These are phyloP conservation scores for Cantharis flavilabris DNA, from an alignment of 2,888 invertebrate genomes.

Conservation along the genomic window DNA sequence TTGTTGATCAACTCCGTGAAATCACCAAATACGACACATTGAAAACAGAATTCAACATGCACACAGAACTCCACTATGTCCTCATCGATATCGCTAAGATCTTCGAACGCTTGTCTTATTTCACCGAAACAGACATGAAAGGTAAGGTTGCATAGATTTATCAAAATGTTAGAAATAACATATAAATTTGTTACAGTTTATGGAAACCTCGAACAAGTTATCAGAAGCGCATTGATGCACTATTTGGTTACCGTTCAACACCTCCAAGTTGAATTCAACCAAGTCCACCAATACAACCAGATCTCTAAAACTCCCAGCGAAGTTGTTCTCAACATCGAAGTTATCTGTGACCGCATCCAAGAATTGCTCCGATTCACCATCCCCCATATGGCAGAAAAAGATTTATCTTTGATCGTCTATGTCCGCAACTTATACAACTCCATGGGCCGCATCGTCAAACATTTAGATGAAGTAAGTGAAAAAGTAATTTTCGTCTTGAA, in stretches of 20 bases:
- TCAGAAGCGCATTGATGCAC: slow-evolving; percentile 12
- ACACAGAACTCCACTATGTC: slow-evolving; percentile 2
- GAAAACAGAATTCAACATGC: neutral
- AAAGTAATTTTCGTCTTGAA: neutral
- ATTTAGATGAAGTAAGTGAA: neutral
- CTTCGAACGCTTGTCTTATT: slow-evolving; percentile 8
- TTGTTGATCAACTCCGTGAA: neutral
- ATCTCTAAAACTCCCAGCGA: slow-evolving; percentile 8
- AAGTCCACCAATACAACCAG: slow-evolving; percentile 11
- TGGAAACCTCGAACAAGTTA: neutral
- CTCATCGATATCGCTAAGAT: slow-evolving; percentile 8
- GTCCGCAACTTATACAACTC: slow-evolving; percentile 6
- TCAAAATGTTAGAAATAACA: neutral
- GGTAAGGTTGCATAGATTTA: neutral
- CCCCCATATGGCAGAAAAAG: neutral
- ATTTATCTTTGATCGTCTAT: slow-evolving; percentile 6
- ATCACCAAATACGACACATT: neutral
- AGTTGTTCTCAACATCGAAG: slow-evolving; percentile 10
- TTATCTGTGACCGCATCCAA: slow-evolving; percentile 1
- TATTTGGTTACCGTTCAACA: slow-evolving; percentile 17
- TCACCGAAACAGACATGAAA: neutral
- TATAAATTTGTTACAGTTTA: neutral
- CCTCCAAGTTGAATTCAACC: slow-evolving; percentile 14
- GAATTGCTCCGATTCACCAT: slow-evolving; percentile 6
- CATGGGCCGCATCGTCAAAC: slow-evolving; percentile 3